A percentile compares a stretch with the other conserved stretches of the same genome.
Conservation (phyloP, 2,113 vertebrate genomes). For the Mesocricetus auratus region DNA sequence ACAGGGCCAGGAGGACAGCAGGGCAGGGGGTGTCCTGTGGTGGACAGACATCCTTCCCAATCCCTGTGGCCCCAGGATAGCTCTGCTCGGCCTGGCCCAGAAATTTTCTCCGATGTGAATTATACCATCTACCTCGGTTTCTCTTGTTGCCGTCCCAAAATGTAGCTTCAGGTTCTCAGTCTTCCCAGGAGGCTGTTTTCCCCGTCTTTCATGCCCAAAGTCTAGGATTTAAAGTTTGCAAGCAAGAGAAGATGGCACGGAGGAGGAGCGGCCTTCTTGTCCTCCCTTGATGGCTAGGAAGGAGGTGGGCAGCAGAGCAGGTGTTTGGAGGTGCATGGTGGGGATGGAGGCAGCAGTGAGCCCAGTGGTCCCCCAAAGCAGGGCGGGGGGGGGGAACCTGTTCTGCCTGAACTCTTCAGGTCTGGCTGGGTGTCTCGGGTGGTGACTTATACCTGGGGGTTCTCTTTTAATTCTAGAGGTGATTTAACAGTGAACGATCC, state of each 20-base stretch:
- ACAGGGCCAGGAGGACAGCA: neutral
- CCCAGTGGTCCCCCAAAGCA: neutral
- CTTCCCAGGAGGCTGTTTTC: neutral
- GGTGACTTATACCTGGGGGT: neutral
- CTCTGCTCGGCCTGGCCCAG: neutral
- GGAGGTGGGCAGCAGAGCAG: neutral
- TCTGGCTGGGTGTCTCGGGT: neutral
- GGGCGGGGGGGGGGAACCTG: too few species aligned
- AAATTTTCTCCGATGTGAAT: rapidly evolving
- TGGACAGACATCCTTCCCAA: neutral
- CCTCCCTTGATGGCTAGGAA: too few species aligned
- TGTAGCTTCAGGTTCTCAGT: too few species aligned
- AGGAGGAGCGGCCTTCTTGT: rapidly evolving
- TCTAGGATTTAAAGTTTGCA: neutral
- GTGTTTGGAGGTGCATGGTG: neutral
- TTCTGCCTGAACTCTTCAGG: too few species aligned
- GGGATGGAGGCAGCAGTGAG: neutral
- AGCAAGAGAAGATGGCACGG: too few species aligned
- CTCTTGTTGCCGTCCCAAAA: neutral
- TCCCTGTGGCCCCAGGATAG: rapidly evolving
- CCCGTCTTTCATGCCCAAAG: rapidly evolving
- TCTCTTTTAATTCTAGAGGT: neutral
- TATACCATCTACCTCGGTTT: rapidly evolving
- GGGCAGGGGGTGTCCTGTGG: too few species aligned
- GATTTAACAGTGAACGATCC: neutral